phyloP scores from a whole-genome alignment of 2,113 vertebrate genomes.

The Spea multiplicata region DNA sequence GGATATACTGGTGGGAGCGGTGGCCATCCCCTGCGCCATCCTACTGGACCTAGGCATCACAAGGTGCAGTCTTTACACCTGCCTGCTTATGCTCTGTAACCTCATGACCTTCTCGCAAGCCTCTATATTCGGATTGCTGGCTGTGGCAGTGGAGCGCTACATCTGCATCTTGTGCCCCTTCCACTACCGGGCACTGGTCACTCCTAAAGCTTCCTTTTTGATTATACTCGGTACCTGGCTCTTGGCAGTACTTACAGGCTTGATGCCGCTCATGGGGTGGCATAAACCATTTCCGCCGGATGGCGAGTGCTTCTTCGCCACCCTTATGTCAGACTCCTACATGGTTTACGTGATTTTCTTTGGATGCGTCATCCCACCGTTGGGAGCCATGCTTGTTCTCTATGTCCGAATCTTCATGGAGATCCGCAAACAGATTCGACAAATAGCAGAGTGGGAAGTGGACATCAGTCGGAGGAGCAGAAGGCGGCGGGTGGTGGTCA shows the following conservation, averaged over 20 bases:
- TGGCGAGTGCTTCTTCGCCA: constrained; percentile 44
- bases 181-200: constrained; percentile 43
- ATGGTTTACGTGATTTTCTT: constrained; percentile 56
- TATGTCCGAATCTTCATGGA: constrained; percentile 53
- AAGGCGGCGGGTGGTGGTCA: constrained; percentile 20
- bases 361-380: constrained; percentile 44
- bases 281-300: constrained; percentile 4
- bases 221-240: constrained; percentile 45
- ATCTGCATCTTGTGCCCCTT: constrained; percentile 51
- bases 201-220: constrained; percentile 11
- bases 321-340: constrained; percentile 46
- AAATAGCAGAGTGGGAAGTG: constrained; percentile 46
- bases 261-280: constrained; percentile 53
- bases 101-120: constrained; percentile 52
- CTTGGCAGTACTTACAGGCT: constrained; percentile 24
- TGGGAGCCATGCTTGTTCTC: constrained; percentile 48
- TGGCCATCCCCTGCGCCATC: constrained; percentile 53
- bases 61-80: constrained; percentile 6
- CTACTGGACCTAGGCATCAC: constrained; percentile 35
- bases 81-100: constrained; percentile 50
- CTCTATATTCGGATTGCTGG: constrained; percentile 51
- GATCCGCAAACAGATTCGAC: constrained; percentile 44
- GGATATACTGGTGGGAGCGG: constrained; percentile 46
- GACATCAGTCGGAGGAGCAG: constrained; percentile 27
- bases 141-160: constrained; percentile 49